Evolutionary conservation across 30 jellyfish, hydroid and myxozoan species (phyloP).

Genomic region (Turritopsis rubra): DNA sequence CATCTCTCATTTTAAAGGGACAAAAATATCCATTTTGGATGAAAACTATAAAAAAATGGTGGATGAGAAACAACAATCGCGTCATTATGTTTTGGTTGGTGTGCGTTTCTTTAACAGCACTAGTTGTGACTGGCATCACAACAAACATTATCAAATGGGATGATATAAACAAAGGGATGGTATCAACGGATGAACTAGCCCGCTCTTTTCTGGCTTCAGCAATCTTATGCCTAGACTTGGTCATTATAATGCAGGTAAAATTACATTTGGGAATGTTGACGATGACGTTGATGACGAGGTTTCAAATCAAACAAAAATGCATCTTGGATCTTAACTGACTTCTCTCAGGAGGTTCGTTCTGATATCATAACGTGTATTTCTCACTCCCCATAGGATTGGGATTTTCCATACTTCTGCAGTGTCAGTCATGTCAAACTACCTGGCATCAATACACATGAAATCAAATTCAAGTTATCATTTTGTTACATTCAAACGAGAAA

Average conservation of each 20-base stretch:
- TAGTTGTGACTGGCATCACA: constrained; percentile 29
- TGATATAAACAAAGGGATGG: constrained; percentile 18
- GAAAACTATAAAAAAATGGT: constrained; percentile 12
- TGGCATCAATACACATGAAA: constrained; percentile 23
- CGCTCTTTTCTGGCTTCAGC: constrained; percentile 47
- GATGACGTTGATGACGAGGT: too few species aligned
- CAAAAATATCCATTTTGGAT: constrained; percentile 29
- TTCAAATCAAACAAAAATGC: too few species aligned
- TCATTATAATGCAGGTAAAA: constrained; percentile 48
- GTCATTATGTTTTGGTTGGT: constrained; percentile 28
- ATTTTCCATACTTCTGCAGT: constrained; percentile 43
- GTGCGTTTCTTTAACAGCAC: constrained; percentile 10
- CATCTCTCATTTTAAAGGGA: constrained; percentile 18
- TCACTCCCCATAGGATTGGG: constrained; percentile 43
- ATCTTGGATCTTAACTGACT: too few species aligned
- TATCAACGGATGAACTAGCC: constrained; percentile 43
- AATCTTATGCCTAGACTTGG: constrained; percentile 28
- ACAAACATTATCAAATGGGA: constrained; percentile 43
- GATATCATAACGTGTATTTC: too few species aligned
- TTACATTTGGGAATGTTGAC: background rate
- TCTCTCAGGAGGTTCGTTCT: too few species aligned
- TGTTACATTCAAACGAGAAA: constrained; percentile 20
- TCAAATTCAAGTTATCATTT: constrained; percentile 18
- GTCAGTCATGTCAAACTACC: constrained; percentile 38
- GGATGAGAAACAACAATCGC: constrained; percentile 27